Percentiles rank a stretch among this genome's conserved stretches.
phyloP scores from a whole-genome alignment of 2,113 vertebrate species.

The Pteruthius melanotis region DNA sequence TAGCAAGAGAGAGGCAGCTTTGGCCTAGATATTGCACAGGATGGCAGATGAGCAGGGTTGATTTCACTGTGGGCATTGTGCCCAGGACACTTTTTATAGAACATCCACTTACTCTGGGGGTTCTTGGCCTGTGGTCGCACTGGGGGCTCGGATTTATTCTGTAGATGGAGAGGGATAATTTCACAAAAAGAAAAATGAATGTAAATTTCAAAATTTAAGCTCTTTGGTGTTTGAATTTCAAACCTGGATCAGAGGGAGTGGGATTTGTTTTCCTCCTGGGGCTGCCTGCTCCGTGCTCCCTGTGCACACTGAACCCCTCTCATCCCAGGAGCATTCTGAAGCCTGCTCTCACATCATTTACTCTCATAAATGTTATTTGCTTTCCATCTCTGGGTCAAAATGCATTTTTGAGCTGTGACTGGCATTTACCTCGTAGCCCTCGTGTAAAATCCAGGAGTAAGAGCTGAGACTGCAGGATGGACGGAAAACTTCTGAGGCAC shows the following conservation, averaged over 20 bases:
- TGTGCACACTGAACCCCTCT: background rate
- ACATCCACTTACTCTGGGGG: slow-evolving; percentile 75
- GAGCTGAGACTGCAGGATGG: background rate
- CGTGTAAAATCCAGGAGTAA: background rate
- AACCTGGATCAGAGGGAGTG: background rate
- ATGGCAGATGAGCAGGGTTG: slow-evolving; percentile 80
- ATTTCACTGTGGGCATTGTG: slow-evolving; percentile 76
- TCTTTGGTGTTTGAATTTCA: background rate
- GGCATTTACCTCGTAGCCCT: background rate
- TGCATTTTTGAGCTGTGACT: background rate
- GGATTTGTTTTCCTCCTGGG: background rate
- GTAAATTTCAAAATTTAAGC: background rate
- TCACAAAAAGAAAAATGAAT: background rate
- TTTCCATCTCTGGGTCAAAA: background rate
- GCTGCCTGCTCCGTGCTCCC: background rate
- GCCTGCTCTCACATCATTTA: background rate
- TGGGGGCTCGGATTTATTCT: slow-evolving; percentile 65
- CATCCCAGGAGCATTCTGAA: background rate
- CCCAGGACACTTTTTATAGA: slow-evolving; percentile 82
- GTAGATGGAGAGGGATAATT: slow-evolving; percentile 20
- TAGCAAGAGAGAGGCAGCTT: slow-evolving; percentile 67
- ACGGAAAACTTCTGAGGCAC: background rate
- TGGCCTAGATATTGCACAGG: slow-evolving; percentile 69
- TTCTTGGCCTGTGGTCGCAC: slow-evolving; percentile 58
- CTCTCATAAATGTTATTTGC: background rate